Conservation (phyloP, 2,888 invertebrate species). For the Sminthurinus aureus region DNA sequence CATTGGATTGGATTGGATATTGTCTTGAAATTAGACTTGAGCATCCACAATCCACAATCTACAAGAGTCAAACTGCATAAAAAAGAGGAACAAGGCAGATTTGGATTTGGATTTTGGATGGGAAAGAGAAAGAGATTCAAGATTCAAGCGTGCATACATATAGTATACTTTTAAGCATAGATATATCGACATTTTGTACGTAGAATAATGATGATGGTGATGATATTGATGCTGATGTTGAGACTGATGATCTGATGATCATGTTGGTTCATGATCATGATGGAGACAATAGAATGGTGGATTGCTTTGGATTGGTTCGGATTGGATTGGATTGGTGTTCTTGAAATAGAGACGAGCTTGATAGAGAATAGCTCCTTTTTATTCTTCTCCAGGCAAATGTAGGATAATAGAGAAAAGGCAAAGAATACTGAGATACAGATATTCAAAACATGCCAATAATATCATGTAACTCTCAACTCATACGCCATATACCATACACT, state of each 20-base stretch:
- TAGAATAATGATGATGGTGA: slow-evolving; percentile 4
- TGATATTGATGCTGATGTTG: neutral
- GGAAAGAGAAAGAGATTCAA: neutral
- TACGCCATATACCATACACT: too few relatives aligned
- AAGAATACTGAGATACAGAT: too few relatives aligned
- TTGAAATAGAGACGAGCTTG: slow-evolving; percentile 24
- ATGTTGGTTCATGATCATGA: too few relatives aligned
- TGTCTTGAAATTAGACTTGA: too few relatives aligned
- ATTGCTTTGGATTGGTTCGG: too few relatives aligned
- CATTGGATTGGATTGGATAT: too few relatives aligned
- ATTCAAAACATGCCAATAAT: too few relatives aligned
- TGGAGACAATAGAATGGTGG: too few relatives aligned
- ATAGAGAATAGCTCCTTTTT: neutral
- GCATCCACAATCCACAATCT: neutral
- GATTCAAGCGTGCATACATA: slow-evolving; percentile 34
- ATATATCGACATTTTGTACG: neutral
- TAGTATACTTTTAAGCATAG: slow-evolving; percentile 17
- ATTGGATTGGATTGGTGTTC: slow-evolving; percentile 13
- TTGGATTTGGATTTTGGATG: slow-evolving; percentile 26
- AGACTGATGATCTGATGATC: neutral
- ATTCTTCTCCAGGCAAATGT: neutral
- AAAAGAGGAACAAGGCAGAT: slow-evolving; percentile 20
- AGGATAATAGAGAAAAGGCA: neutral
- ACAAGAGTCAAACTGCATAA: too few relatives aligned
- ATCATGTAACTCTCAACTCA: too few relatives aligned